Base-by-base conservation (phyloP, 2,888 invertebrate genomes). In the Chymomyza fuscimana region DNA sequence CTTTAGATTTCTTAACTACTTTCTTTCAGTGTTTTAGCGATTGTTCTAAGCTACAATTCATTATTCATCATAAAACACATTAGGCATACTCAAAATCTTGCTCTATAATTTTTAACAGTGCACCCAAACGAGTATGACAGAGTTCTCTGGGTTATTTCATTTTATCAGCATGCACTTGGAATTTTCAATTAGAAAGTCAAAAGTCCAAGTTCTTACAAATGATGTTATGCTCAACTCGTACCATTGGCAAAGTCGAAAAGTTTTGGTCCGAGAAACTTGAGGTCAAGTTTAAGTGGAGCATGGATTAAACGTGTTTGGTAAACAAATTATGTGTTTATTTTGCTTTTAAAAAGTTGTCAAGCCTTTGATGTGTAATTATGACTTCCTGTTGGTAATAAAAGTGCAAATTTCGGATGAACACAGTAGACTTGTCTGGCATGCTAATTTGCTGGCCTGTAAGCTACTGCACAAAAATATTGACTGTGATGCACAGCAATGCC, bases 351-450 rank as follows among this genome's bases (percentile, higher is more conserved):
- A 46, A 25, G 25, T 25, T 64, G 65, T 69, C 63, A 69, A 72
- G 74, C 74, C 72, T 80, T 78, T 80, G 78, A 80, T 80, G 83
- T 81, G 85, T 84, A 84, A 84, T 84, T 84, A 84, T 81, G 81
- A 84, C 83, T 84, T 85, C 83, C 85, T 81, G 83, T 81, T 79
- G 76, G 83, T 83, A 85, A 84, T 84, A 85, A 84, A 84, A 83
- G 83, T 84, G 83, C 83, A 84, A 84, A 84, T 84, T 84, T 79
- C 64, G 36, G 22, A n/a, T 46, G 65, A 67, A 5, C 36, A 32
- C 36, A 32, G 32, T 29, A 58, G 65, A 71, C 69, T 66, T 59
- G 72, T 69, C 68, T 72, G 60, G 78, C 78, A 77, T 79, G 78
- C 74, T 78, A 79, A 78, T 78, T 79, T 51, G 65, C 52, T 54